These are phyloP conservation scores for Sinhomidia bicolor DNA, from an alignment of 2,888 invertebrate genomes.

Conservation along the genomic window DNA sequence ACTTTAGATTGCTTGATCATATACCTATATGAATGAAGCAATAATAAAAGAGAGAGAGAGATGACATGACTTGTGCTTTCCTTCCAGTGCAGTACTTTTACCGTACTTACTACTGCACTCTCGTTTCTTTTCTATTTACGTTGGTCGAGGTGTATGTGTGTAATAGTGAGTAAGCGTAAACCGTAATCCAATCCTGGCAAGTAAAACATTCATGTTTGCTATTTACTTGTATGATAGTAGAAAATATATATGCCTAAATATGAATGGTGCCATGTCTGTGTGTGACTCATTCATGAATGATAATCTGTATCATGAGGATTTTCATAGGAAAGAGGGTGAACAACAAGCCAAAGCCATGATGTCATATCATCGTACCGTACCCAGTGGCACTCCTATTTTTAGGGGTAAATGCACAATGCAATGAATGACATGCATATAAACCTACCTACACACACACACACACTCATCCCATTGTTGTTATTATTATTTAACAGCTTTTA, in stretches of 20 bases:
- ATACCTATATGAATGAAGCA: neutral
- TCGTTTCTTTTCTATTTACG: neutral
- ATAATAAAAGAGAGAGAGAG: neutral
- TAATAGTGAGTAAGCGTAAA: neutral
- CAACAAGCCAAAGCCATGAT: slow-evolving; percentile 34
- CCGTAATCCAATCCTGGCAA: too few species aligned
- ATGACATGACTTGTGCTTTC: slow-evolving; percentile 48
- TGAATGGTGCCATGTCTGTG: slow-evolving; percentile 41
- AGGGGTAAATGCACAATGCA: neutral
- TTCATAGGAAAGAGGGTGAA: slow-evolving; percentile 26
- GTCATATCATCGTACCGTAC: slow-evolving; percentile 22
- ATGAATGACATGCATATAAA: neutral
- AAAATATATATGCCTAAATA: neutral
- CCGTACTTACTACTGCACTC: neutral
- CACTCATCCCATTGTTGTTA: neutral
- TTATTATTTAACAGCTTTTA: slow-evolving; percentile 17
- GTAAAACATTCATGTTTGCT: neutral
- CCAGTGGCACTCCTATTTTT: slow-evolving; percentile 26
- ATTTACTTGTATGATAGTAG: neutral
- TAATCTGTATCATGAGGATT: slow-evolving; percentile 28
- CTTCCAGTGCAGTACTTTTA: neutral
- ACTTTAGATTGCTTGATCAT: slow-evolving; percentile 28
- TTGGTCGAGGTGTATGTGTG: neutral
- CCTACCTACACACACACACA: neutral
- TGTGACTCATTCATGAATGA: slow-evolving; percentile 49